phyloP scores from a whole-genome alignment of 2,888 invertebrate species.

The Dorcus hopei region DNA sequence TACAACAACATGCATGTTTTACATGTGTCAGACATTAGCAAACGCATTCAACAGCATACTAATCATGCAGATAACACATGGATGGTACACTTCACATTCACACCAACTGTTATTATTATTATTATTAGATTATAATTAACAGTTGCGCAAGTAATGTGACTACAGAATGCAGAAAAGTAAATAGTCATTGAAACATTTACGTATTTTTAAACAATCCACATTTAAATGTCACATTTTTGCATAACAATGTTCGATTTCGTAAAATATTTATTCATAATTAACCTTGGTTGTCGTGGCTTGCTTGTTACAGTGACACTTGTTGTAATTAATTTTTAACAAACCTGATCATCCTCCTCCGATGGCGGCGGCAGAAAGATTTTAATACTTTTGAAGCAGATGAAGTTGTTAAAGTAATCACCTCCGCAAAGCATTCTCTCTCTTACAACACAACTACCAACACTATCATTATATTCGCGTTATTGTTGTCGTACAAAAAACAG shows the following conservation, averaged over 20 bases:
- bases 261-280: not conserved
- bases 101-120: too few species aligned
- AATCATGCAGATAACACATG: not conserved
- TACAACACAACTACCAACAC: not conserved
- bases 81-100: too few species aligned
- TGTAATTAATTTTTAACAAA: too few species aligned
- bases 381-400: constrained; percentile 22
- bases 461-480: not conserved
- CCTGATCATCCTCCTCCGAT: not conserved
- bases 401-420: constrained; percentile 23
- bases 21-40: too few species aligned
- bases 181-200: not conserved
- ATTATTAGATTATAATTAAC: not conserved
- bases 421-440: constrained; percentile 16
- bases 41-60: not conserved
- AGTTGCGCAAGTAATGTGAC: not conserved
- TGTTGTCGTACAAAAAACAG: not conserved
- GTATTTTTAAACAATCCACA: not conserved
- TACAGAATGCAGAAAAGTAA: not conserved
- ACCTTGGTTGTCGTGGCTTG: not conserved
- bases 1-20: too few species aligned
- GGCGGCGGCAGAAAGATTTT: constrained; percentile 22
- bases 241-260: not conserved
- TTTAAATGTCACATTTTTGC: not conserved
- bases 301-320: too few species aligned